A percentile compares a stretch with the other conserved stretches of the same genome.
Conservation (phyloP, 1,140 invertebrate species). For the Calosoma granatense region DNA sequence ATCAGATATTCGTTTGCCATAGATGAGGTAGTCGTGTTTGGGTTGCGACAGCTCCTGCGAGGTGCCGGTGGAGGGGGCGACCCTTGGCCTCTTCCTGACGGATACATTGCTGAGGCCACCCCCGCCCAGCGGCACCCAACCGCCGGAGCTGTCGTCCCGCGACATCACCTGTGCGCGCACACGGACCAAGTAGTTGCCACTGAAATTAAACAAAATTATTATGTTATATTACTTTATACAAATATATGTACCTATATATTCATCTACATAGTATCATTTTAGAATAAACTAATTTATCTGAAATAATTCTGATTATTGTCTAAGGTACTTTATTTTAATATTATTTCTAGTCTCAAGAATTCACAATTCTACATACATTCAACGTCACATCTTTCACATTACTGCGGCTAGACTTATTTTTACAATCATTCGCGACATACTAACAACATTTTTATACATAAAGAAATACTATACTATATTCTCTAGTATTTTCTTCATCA, state of each 20-base stretch:
- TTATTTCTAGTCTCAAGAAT: too few species aligned
- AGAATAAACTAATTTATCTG: not conserved
- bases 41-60: conserved; percentile 17
- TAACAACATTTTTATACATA: too few species aligned
- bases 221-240: not conserved
- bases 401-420: too few species aligned
- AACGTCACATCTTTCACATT: too few species aligned
- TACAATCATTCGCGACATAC: too few species aligned
- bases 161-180: conserved; percentile 98
- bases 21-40: conserved; percentile 80
- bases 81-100: conserved; percentile 60
- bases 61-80: conserved; percentile 30
- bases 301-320: not conserved
- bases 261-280: not conserved
- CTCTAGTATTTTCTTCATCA: too few species aligned
- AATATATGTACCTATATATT: conserved; percentile 2
- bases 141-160: conserved; percentile 89
- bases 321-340: too few species aligned
- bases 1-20: conserved; percentile 83
- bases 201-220: conserved; percentile 36
- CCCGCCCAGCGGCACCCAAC: conserved; percentile 89
- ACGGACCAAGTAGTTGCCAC: conserved; percentile 85
- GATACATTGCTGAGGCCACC: conserved; percentile 88
- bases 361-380: too few species aligned
- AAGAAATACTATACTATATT: too few species aligned